A percentile compares a stretch with the other conserved stretches of the same genome.
These are phyloP conservation scores for Hassar affinis DNA, from an alignment of 2,113 vertebrate genomes.

Conservation along the genomic window DNA sequence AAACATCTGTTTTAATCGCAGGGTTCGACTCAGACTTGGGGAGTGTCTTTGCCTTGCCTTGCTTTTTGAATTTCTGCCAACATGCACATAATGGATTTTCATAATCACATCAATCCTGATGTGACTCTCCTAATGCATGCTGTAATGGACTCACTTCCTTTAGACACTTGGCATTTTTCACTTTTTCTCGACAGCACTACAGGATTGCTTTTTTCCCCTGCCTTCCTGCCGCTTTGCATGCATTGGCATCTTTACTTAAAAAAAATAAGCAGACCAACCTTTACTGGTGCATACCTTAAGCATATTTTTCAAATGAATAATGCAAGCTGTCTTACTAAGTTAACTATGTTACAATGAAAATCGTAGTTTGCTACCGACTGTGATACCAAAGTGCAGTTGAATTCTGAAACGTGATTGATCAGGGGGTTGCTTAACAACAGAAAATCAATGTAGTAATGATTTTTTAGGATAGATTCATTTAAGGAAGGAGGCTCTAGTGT, in stretches of 20 bases:
- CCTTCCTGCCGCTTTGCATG: not conserved
- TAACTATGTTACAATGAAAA: not conserved
- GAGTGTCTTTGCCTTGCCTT: not conserved
- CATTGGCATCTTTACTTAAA: too few relatives aligned
- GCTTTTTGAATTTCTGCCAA: conserved; percentile 8
- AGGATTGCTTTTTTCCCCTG: not conserved
- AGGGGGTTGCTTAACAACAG: not conserved
- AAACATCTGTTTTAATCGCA: not conserved
- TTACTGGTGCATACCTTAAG: not conserved
- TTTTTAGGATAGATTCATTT: not conserved
- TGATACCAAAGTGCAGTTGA: too few relatives aligned
- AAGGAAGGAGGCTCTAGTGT: too few relatives aligned
- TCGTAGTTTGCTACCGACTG: too few relatives aligned
- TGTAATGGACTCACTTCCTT: not conserved
- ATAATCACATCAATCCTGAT: conserved; percentile 4
- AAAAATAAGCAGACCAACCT: not conserved
- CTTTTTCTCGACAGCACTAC: not conserved
- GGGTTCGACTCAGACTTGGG: not conserved
- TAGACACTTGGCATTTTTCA: not conserved
- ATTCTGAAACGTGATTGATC: too few relatives aligned
- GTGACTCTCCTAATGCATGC: not conserved
- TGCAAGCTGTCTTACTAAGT: not conserved
- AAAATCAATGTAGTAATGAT: too few relatives aligned
- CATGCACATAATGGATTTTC: not conserved
- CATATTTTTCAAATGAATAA: not conserved